These are phyloP conservation scores for Muntiacus reevesi DNA, from an alignment of 2,113 vertebrate species.

Conservation along the genomic window DNA sequence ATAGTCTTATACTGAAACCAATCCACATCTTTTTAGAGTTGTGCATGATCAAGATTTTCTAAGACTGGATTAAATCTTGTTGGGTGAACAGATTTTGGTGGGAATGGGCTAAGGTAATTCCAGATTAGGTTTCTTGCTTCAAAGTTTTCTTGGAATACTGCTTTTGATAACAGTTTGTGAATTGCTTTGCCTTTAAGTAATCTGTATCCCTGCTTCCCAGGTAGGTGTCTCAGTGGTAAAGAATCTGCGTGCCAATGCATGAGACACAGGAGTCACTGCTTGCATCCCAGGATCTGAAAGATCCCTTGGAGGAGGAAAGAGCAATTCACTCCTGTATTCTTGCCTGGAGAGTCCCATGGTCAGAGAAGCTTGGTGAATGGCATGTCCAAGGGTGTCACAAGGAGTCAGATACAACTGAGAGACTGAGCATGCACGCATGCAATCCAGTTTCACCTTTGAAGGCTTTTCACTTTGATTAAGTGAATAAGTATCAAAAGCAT, in stretches of 20 bases:
- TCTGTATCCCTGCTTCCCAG: neutral
- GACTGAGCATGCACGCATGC: neutral
- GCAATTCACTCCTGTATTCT: neutral
- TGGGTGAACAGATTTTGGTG: neutral
- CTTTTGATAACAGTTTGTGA: neutral
- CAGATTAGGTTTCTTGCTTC: neutral
- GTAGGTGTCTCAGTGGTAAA: neutral
- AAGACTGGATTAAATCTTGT: neutral
- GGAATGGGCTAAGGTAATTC: neutral
- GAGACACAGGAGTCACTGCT: neutral
- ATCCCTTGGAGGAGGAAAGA: neutral
- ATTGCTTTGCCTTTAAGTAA: neutral
- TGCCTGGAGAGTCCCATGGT: neutral
- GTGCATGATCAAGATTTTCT: neutral
- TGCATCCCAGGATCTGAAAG: neutral
- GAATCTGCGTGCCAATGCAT: neutral
- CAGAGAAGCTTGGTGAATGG: neutral
- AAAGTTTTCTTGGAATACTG: neutral
- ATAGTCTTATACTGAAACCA: neutral
- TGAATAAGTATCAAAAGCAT: neutral
- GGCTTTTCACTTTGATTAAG: neutral
- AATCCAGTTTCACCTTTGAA: neutral
- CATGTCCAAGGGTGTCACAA: neutral
- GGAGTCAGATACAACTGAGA: neutral
- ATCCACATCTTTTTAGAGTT: neutral